phyloP scores from a whole-genome alignment of 2,113 vertebrate genomes.

The Trichechus manatus region DNA sequence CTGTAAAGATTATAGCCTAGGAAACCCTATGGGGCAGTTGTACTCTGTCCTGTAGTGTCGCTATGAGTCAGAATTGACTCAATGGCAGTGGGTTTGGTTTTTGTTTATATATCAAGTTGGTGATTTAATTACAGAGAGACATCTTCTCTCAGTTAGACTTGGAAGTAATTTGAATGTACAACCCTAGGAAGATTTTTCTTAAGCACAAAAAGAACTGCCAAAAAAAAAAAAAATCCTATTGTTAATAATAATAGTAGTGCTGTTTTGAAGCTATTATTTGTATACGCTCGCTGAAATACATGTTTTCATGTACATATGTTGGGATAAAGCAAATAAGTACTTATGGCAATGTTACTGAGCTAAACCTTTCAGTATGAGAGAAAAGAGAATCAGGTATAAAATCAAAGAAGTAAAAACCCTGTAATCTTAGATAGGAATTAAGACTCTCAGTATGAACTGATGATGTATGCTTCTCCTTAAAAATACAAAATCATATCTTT shows the following conservation, averaged over 20 bases:
- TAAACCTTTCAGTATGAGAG: background rate
- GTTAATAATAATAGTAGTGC: background rate
- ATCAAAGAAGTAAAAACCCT: background rate
- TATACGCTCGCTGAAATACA: background rate
- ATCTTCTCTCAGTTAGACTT: background rate
- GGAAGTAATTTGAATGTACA: background rate
- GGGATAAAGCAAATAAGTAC: background rate
- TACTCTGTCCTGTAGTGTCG: too few species aligned
- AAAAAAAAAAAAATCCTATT: background rate
- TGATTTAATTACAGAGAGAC: background rate
- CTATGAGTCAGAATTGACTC: too few species aligned
- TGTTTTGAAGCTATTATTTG: background rate
- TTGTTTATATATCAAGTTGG: too few species aligned
- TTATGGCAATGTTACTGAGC: background rate
- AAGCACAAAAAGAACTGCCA: background rate
- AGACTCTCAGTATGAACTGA: background rate
- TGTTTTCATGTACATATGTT: background rate
- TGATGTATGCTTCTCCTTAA: background rate
- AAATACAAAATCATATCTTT: background rate
- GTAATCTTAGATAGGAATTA: background rate
- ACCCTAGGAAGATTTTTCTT: background rate
- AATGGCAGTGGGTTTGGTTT: too few species aligned
- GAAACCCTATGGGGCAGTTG: too few species aligned
- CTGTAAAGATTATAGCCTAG: too few species aligned
- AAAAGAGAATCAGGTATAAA: conserved; percentile 33